Evolutionary conservation across 1,140 invertebrate species (phyloP).

Genomic region (Argopecten irradians): DNA sequence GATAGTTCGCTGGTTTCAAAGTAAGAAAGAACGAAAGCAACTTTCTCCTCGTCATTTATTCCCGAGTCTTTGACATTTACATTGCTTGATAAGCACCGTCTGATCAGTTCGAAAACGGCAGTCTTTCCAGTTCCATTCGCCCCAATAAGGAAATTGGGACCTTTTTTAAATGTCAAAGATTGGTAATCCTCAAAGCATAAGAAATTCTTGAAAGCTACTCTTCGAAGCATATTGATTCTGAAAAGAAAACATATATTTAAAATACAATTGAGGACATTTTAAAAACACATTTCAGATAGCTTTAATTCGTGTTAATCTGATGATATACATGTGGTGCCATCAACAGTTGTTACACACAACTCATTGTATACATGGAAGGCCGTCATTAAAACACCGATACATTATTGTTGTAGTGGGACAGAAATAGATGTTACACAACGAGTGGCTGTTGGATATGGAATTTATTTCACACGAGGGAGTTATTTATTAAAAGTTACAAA

Average conservation of each 20-base stretch:
- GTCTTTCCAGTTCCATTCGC: constrained; percentile 39
- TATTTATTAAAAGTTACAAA: too few species aligned
- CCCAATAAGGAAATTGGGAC: constrained; percentile 38
- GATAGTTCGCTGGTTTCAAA: not conserved
- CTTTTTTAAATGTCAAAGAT: constrained; percentile 28
- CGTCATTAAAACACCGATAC: too few species aligned
- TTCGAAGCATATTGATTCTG: constrained; percentile 15
- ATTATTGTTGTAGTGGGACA: too few species aligned
- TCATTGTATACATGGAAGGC: too few species aligned
- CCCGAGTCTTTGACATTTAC: not conserved
- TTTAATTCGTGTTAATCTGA: too few species aligned
- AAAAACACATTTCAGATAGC: too few species aligned
- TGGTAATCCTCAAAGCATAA: constrained; percentile 25
- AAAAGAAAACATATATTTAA: not conserved
- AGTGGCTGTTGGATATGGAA: too few species aligned
- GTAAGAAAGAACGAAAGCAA: constrained; percentile 25
- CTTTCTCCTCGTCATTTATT: not conserved
- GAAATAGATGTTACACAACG: too few species aligned
- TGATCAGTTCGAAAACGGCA: constrained; percentile 36
- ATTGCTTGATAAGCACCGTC: constrained; percentile 26
- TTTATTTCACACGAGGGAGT: too few species aligned
- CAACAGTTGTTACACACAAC: too few species aligned
- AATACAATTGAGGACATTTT: too few species aligned
- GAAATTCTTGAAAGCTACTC: constrained; percentile 29
- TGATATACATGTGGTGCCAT: too few species aligned